These are phyloP conservation scores for Yponomeuta plumbellus DNA, from an alignment of 2,888 invertebrate genomes.

Conservation along the genomic window DNA sequence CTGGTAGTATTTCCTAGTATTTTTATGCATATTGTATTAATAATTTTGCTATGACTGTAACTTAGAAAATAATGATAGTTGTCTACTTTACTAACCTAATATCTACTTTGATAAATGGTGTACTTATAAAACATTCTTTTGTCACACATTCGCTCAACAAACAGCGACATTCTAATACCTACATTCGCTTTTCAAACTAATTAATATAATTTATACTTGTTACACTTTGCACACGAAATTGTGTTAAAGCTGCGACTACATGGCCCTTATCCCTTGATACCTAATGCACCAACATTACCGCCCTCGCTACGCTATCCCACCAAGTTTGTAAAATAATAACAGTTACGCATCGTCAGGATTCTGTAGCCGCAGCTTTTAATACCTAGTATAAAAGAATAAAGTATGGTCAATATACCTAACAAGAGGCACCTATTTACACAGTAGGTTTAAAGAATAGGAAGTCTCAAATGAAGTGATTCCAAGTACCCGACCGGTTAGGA, in stretches of 20 bases:
- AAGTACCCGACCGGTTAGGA: background rate
- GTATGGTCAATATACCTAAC: background rate
- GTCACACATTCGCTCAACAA: slow-evolving; percentile 6
- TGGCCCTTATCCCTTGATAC: background rate
- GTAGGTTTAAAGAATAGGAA: slow-evolving; percentile 1
- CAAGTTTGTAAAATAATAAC: no score
- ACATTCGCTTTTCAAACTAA: background rate
- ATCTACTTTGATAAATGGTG: no score
- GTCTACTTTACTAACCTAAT: no score
- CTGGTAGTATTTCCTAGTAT: no score
- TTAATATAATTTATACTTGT: background rate
- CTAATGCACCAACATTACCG: no score
- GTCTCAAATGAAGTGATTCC: background rate
- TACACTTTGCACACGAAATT: background rate
- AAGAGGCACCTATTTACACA: background rate
- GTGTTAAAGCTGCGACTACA: background rate
- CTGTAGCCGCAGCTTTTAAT: no score
- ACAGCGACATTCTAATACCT: background rate
- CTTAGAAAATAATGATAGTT: no score
- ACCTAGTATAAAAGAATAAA: no score
- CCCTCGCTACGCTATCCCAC: no score
- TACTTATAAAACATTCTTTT: background rate
- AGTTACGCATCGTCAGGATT: no score
- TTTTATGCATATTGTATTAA: no score
- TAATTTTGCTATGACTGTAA: no score